Evolutionary conservation across 2,888 invertebrate genomes (phyloP).

Genomic region (Zootermopsis nevadensis): DNA sequence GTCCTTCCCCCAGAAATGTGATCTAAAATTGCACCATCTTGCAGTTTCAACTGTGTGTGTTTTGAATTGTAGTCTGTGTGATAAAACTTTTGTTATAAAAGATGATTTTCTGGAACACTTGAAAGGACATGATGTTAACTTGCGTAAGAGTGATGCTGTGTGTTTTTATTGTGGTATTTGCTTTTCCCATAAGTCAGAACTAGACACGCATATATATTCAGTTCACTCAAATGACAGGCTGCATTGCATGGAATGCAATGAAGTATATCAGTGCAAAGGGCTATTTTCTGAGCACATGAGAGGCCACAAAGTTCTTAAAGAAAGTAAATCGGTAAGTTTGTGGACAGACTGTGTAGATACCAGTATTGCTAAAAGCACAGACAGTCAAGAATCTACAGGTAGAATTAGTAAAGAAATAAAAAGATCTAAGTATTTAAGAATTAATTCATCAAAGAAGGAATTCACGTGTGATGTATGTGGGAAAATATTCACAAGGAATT

Average conservation of each 20-base stretch:
- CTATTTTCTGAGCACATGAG: conserved; percentile 38
- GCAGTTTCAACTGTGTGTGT: background rate
- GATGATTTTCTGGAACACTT: background rate
- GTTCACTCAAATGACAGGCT: conserved; percentile 30
- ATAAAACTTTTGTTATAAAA: background rate
- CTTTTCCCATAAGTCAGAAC: conserved; percentile 28
- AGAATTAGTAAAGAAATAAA: background rate
- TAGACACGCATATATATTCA: conserved; percentile 28
- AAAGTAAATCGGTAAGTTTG: background rate
- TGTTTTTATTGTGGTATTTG: conserved; percentile 25
- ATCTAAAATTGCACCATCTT: conserved; percentile 15
- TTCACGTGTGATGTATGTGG: conserved; percentile 6
- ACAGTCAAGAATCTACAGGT: background rate
- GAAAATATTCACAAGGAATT: background rate
- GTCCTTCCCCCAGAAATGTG: conserved; percentile 16
- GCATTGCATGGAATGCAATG: conserved; percentile 43
- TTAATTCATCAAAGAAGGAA: background rate
- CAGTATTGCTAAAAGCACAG: background rate
- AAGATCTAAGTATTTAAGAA: background rate
- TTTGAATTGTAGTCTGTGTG: background rate
- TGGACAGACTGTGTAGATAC: background rate
- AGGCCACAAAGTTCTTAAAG: background rate
- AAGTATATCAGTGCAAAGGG: conserved; percentile 30
- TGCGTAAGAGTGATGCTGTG: background rate
- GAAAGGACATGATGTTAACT: background rate